Percentiles rank a stretch among this genome's conserved stretches.
These are phyloP conservation scores for Falco concolor DNA, from an alignment of 2,797 vertebrate genomes.

Conservation along the genomic window DNA sequence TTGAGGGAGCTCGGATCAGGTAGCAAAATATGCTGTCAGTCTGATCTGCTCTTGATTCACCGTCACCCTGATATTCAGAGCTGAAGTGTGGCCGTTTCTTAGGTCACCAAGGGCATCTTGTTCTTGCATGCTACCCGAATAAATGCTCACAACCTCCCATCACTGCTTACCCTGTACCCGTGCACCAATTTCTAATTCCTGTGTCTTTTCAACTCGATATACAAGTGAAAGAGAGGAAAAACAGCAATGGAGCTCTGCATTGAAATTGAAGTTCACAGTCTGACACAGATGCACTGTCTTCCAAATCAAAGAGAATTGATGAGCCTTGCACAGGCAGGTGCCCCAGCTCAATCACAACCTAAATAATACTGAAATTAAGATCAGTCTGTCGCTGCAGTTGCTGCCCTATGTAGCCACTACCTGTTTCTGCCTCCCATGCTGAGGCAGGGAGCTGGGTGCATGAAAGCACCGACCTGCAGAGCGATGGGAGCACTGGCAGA, in stretches of 20 bases:
- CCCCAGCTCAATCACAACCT: neutral
- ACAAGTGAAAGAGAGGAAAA: neutral
- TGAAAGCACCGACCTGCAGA: neutral
- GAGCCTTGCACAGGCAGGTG: slow-evolving; percentile 25
- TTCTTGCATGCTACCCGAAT: neutral
- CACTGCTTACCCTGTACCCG: neutral
- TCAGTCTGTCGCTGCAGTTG: neutral
- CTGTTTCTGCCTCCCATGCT: neutral
- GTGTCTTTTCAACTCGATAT: neutral
- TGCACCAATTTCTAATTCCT: neutral
- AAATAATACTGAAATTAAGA: neutral
- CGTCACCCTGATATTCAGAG: neutral
- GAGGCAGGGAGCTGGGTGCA: neutral
- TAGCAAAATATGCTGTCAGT: neutral
- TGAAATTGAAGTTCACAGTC: neutral
- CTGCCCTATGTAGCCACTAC: neutral
- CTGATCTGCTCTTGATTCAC: neutral
- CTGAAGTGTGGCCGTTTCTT: neutral
- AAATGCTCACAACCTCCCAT: neutral
- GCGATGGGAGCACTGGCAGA: neutral
- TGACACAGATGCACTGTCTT: neutral
- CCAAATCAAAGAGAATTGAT: slow-evolving; percentile 48
- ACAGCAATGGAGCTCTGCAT: neutral
- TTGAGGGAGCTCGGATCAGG: neutral
- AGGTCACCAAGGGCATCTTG: neutral